Evolutionary conservation across 1,140 invertebrate species (phyloP), one percentile per base, ranked within the genome.

Genomic region (Oedothorax gibbosus): DNA sequence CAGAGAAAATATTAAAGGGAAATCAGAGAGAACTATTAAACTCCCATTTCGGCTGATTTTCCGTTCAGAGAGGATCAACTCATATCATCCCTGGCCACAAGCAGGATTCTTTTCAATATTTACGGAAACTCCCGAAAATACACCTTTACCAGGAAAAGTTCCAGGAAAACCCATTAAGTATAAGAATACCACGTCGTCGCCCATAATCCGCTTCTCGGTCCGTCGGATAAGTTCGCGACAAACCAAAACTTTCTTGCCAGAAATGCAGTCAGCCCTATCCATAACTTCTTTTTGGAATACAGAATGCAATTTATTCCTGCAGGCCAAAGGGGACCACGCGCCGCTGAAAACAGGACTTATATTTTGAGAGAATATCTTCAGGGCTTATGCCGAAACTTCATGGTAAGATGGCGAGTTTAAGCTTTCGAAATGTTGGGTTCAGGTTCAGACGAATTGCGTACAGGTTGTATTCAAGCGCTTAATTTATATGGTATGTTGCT

Each of bases 261-360:
- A 35, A 66, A 66, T 66, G 18, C 18, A 35, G 49, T 9, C 64
- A 20, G 18, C 15, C 20, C 15, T 20, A 66, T 12, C n/a, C 4
- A 21, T n/a, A 51, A 51, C n/a, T 60, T 12, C 57, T 35, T 35
- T 35, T 35, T 35, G 5, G 35, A 35, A 62, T 62, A 68, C 11
- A 35, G 54, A 14, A 75, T 56, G 60, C 75, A 77, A 77, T 77
- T 77, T 77, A 77, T 77, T 77, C 75, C 60, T 53, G 11, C 8
- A 18, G 35, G 60, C 14, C 60, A n/a, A 18, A 64, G 20, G 35
- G 75, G 60, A 53, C 60, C 54, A 14, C 20, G 18, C 49, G 49
- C 15, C 60, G 8, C 9, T 75, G 53, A 21, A 18, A 51, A 9
- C 49, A 51, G 18, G n/a, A 8, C 69, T 66, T 66, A 53, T 53